Conservation (phyloP, 2,888 invertebrate species). For the Leptopilina drosophilae region DNA sequence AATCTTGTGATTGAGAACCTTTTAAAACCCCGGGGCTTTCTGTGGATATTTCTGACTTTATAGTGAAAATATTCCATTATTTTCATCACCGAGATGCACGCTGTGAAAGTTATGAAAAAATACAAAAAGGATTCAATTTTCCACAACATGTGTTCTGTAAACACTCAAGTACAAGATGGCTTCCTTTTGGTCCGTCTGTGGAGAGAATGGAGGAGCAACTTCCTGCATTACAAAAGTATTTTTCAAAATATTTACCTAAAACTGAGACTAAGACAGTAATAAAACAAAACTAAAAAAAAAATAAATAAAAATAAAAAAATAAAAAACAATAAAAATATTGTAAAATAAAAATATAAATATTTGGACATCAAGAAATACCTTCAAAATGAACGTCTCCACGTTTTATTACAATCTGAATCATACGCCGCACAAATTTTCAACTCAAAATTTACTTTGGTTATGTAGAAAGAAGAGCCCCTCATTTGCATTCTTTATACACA, state of each 20-base stretch:
- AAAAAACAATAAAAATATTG: too few species aligned
- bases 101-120: conserved; percentile 48
- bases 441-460: conserved; percentile 33
- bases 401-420: too few species aligned
- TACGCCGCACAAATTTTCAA: conserved; percentile 43
- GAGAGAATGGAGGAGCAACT: conserved; percentile 37
- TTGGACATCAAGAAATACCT: conserved; percentile 43
- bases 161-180: conserved; percentile 48
- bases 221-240: conserved; percentile 35
- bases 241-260: conserved; percentile 42
- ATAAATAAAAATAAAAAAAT: too few species aligned
- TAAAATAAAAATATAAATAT: too few species aligned
- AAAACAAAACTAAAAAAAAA: conserved; percentile 37
- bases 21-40: too few species aligned
- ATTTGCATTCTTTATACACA: conserved; percentile 43
- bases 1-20: too few species aligned
- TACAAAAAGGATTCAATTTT: conserved; percentile 43
- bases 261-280: conserved; percentile 7
- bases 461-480: conserved; percentile 45
- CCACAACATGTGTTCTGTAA: conserved; percentile 36
- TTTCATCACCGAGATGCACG: conserved; percentile 47
- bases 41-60: conserved; percentile 49
- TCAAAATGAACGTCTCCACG: conserved; percentile 29
- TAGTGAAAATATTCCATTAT: conserved; percentile 47
- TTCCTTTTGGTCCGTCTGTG: conserved; percentile 39